phyloP scores from a whole-genome alignment of 2,888 invertebrate genomes.

The Endotricha flammealis region DNA sequence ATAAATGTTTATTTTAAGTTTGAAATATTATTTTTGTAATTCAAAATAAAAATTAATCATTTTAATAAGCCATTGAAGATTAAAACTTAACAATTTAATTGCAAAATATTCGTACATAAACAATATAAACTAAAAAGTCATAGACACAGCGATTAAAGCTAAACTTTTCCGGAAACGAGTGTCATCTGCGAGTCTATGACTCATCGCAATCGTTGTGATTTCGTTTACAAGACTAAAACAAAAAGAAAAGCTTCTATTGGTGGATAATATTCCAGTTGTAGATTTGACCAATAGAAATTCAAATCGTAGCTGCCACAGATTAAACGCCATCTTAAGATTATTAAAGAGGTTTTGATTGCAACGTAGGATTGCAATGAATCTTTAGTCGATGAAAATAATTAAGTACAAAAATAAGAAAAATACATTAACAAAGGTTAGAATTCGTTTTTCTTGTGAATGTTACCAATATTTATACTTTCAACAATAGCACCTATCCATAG shows the following conservation, averaged over 20 bases:
- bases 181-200: slow-evolving; percentile 71
- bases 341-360: too few relatives aligned
- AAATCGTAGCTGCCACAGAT: slow-evolving; percentile 16
- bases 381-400: too few relatives aligned
- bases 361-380: too few relatives aligned
- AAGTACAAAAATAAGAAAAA: too few relatives aligned
- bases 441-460: too few relatives aligned
- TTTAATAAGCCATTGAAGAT: not conserved
- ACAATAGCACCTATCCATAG: too few relatives aligned
- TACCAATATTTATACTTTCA: too few relatives aligned
- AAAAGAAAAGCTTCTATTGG: slow-evolving; percentile 26
- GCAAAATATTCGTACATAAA: slow-evolving; percentile 37
- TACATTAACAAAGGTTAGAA: too few relatives aligned
- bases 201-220: slow-evolving; percentile 53
- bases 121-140: slow-evolving; percentile 43
- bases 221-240: slow-evolving; percentile 32
- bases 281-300: slow-evolving; percentile 23
- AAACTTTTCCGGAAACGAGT: slow-evolving; percentile 74
- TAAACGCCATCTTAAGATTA: too few relatives aligned
- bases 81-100: not conserved
- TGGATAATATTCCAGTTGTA: rapidly evolving
- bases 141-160: slow-evolving; percentile 41
- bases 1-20: too few relatives aligned
- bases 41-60: too few relatives aligned
- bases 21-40: slow-evolving; percentile 7